A percentile compares a stretch with the other conserved stretches of the same genome.
Conservation (phyloP, 1,140 invertebrate species). For the Piezodorus guildinii region DNA sequence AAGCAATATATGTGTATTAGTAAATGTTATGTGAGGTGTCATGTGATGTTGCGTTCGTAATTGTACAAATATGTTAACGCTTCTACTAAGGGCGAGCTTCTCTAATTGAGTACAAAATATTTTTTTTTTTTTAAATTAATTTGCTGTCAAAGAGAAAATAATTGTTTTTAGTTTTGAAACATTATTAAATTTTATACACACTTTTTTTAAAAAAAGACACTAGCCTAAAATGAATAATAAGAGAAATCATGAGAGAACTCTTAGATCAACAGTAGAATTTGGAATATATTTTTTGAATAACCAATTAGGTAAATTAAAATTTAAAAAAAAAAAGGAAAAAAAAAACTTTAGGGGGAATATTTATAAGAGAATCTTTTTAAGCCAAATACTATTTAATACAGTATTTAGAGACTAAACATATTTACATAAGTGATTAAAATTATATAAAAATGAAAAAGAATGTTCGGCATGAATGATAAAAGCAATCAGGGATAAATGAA, state of each 20-base stretch:
- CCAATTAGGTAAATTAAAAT: neutral
- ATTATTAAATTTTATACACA: neutral
- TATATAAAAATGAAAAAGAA: no score
- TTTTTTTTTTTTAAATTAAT: neutral
- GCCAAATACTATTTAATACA: slow-evolving; percentile 7
- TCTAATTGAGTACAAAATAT: slow-evolving; percentile 22
- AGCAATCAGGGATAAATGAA: slow-evolving; percentile 9
- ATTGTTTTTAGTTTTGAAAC: neutral
- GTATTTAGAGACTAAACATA: slow-evolving; percentile 4
- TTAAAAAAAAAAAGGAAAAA: neutral
- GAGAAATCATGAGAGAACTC: neutral
- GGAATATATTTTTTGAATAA: slow-evolving; percentile 15
- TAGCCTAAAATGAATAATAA: slow-evolving; percentile 19
- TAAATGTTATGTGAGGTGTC: slow-evolving; percentile 24
- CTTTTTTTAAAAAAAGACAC: slow-evolving; percentile 14
- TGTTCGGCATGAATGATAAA: neutral
- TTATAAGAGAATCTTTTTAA: slow-evolving; percentile 5
- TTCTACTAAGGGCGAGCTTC: slow-evolving; percentile 22
- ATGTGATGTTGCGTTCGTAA: slow-evolving; percentile 21
- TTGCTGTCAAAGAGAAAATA: slow-evolving; percentile 13
- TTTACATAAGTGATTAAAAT: neutral
- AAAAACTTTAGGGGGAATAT: neutral
- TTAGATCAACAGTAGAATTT: slow-evolving; percentile 1
- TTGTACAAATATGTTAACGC: slow-evolving; percentile 18
- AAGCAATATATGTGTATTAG: slow-evolving; percentile 22